phyloP scores from a whole-genome alignment of 2,797 vertebrate species.

The Chelonia mydas region DNA sequence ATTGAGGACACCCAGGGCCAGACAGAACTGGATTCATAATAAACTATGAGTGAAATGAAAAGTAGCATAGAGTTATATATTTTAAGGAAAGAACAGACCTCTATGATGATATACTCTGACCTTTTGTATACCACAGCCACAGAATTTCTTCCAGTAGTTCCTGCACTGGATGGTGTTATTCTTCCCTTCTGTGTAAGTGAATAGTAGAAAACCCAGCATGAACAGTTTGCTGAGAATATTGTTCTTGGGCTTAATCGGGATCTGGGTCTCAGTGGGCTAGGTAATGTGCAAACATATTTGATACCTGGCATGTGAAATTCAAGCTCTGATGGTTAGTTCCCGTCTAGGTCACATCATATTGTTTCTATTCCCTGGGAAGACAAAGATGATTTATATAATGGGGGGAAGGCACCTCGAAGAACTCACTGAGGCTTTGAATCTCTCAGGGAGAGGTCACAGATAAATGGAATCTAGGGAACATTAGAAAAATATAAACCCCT shows the following conservation, averaged over 20 bases:
- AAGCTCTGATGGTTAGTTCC: conserved; percentile 43
- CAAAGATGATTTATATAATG: not conserved
- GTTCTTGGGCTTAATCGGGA: conserved; percentile 5
- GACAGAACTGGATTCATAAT: rapidly evolving
- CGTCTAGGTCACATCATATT: not conserved
- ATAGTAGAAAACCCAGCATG: not conserved
- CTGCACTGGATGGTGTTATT: not conserved
- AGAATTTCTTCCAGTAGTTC: not conserved
- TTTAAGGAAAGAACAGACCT: not conserved
- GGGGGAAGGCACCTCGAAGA: not conserved
- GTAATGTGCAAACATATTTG: conserved; percentile 37
- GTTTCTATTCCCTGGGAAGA: not conserved
- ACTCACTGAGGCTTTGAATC: rapidly evolving
- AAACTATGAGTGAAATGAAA: not conserved
- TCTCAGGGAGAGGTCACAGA: not conserved
- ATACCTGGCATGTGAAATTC: conserved; percentile 33
- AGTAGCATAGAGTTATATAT: not conserved
- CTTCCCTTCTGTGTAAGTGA: conserved; percentile 23
- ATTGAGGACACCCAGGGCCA: not conserved
- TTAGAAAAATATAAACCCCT: not conserved
- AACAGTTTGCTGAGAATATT: conserved; percentile 42
- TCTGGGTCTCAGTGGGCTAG: conserved; percentile 29
- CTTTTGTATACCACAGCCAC: not conserved
- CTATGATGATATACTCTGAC: not conserved
- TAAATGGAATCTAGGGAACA: no score